Conservation (phyloP, 2,888 invertebrate genomes). For the Dione juno region DNA sequence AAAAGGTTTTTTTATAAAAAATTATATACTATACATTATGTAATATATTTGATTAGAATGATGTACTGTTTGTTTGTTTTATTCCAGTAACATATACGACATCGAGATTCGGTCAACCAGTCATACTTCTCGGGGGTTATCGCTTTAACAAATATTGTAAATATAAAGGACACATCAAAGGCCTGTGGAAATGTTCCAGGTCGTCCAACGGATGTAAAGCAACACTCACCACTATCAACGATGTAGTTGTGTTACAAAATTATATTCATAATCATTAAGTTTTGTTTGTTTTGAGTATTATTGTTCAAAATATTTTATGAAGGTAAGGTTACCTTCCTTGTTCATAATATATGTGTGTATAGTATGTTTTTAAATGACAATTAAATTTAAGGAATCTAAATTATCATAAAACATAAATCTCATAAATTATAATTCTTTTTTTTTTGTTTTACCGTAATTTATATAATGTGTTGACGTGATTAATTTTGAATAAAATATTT, state of each 20-base stretch:
- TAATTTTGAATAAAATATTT: not conserved
- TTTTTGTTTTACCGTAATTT: not conserved
- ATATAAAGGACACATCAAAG: constrained; percentile 47
- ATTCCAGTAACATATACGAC: not conserved
- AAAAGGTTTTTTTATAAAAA: no score
- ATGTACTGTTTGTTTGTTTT: not conserved
- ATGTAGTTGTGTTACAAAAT: constrained; percentile 47
- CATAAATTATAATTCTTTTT: no score
- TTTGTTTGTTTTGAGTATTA: not conserved
- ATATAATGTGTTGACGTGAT: no score
- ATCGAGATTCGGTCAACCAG: constrained; percentile 55
- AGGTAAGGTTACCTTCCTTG: no score
- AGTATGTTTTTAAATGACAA: no score
- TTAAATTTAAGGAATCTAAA: no score
- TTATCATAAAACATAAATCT: no score
- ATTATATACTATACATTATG: not conserved
- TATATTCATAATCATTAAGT: constrained; percentile 42
- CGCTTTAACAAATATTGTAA: constrained; percentile 51
- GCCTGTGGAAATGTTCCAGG: constrained; percentile 53
- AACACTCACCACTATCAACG: constrained; percentile 47
- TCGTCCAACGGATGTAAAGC: constrained; percentile 47
- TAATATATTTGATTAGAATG: not conserved
- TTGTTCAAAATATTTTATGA: no score
- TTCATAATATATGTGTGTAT: no score
- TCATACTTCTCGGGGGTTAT: constrained; percentile 34